Evolutionary conservation across 1,140 invertebrate genomes (phyloP).

Genomic region (Cardiocondyla obscurior): DNA sequence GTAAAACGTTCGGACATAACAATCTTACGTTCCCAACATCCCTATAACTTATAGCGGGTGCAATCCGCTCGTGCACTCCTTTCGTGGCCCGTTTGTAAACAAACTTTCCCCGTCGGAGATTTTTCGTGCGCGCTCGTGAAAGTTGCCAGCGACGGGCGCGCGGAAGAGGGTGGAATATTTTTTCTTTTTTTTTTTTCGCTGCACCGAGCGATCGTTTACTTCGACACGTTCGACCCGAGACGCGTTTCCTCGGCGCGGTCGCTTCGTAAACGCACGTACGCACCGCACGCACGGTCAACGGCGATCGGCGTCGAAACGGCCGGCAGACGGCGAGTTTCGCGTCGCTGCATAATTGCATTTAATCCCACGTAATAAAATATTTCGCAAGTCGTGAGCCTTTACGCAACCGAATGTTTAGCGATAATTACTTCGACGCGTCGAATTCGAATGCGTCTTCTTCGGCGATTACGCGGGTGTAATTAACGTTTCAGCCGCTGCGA

Average conservation of each 20-base stretch:
- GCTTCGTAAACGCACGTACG: not conserved
- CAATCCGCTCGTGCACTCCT: constrained; percentile 21
- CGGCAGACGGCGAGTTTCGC: not conserved
- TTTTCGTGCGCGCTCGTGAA: constrained; percentile 42
- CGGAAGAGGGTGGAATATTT: not conserved
- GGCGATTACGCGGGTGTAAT: not conserved
- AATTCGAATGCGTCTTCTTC: not conserved
- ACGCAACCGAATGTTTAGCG: not conserved
- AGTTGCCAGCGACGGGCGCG: not conserved
- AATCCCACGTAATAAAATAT: not conserved
- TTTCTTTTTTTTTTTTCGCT: too few species aligned
- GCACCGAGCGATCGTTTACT: constrained; percentile 34
- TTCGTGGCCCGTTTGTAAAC: constrained; percentile 45
- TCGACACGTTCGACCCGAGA: constrained; percentile 37
- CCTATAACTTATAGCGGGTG: not conserved
- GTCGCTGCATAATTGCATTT: not conserved
- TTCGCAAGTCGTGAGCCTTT: not conserved
- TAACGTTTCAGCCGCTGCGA: not conserved
- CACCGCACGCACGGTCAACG: not conserved
- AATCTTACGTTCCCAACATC: constrained; percentile 23
- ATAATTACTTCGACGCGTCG: not conserved
- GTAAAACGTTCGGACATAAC: constrained; percentile 26
- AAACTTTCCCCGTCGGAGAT: constrained; percentile 48
- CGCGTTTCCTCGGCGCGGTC: not conserved
- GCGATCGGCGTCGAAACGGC: not conserved